A percentile compares a stretch with the other conserved stretches of the same genome.
Conservation (phyloP, 2,888 invertebrate genomes). For the Caenorhabditis imperialis region DNA sequence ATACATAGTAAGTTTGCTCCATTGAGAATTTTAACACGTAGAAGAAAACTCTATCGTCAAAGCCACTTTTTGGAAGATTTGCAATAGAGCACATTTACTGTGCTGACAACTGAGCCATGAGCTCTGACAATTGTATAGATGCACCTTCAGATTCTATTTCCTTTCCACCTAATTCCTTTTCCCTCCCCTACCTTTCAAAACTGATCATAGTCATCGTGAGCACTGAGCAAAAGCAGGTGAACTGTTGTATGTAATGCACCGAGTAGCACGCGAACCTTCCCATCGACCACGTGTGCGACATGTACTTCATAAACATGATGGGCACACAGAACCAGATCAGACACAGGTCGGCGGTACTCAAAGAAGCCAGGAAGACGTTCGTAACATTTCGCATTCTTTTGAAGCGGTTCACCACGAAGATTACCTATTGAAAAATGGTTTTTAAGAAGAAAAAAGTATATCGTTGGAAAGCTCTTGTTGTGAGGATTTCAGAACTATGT, state of each 20-base stretch:
- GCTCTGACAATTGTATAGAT: too few relatives aligned
- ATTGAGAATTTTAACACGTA: too few relatives aligned
- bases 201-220: slow-evolving; percentile 85
- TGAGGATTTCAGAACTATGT: too few relatives aligned
- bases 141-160: too few relatives aligned
- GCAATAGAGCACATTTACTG: too few relatives aligned
- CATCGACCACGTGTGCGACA: slow-evolving; percentile 84
- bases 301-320: slow-evolving; percentile 80
- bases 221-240: slow-evolving; percentile 85
- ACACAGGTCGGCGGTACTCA: slow-evolving; percentile 84
- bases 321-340: slow-evolving; percentile 85
- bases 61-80: too few relatives aligned
- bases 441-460: not conserved
- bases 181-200: slow-evolving; percentile 84
- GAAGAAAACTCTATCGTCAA: too few relatives aligned
- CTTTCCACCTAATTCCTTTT: too few relatives aligned
- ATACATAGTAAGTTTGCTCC: too few relatives aligned
- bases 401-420: slow-evolving; percentile 72
- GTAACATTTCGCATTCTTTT: slow-evolving; percentile 81
- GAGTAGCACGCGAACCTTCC: slow-evolving; percentile 84
- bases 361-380: slow-evolving; percentile 84
- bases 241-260: slow-evolving; percentile 85
- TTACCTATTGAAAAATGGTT: slow-evolving; percentile 53
- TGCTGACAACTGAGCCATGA: too few relatives aligned
- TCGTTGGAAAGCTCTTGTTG: not conserved